Percentiles rank a stretch among this genome's conserved stretches.
Conservation (phyloP, 2,113 vertebrate species). For the Chloroceryle aenea region DNA sequence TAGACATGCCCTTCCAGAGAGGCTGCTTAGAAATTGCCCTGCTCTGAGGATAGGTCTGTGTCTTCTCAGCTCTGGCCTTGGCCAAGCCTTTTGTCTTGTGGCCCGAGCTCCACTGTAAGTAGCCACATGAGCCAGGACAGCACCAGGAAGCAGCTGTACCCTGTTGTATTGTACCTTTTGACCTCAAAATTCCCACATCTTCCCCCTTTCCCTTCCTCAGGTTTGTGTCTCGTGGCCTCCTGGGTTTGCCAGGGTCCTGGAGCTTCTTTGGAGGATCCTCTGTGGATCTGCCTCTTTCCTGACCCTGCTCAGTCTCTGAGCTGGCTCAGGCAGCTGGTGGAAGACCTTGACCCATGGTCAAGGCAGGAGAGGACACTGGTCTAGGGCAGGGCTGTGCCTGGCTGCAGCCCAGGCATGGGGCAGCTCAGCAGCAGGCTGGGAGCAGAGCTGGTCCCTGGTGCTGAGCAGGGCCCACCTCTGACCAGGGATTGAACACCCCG, state of each 20-base stretch:
- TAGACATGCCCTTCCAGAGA: neutral
- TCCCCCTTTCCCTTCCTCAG: rapidly evolving
- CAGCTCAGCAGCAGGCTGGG: neutral
- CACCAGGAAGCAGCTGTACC: neutral
- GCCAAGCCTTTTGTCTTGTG: neutral
- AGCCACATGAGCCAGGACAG: neutral
- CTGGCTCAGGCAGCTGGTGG: neutral
- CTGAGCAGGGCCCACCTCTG: neutral
- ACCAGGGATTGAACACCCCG: neutral
- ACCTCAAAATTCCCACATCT: neutral
- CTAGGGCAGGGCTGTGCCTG: neutral
- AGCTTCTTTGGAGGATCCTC: neutral
- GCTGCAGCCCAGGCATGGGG: neutral
- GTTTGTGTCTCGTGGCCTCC: neutral
- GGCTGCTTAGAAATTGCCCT: neutral
- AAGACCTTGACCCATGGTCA: neutral
- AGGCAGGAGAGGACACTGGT: neutral
- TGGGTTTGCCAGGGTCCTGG: rapidly evolving
- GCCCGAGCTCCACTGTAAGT: neutral
- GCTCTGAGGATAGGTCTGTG: neutral
- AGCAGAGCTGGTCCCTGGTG: neutral
- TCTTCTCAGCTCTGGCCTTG: neutral
- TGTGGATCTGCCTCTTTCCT: neutral
- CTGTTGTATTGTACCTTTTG: neutral
- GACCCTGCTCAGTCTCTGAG: neutral